These are phyloP conservation scores for Lasioglossum pauxillum DNA, from an alignment of 2,888 invertebrate genomes.

Conservation along the genomic window DNA sequence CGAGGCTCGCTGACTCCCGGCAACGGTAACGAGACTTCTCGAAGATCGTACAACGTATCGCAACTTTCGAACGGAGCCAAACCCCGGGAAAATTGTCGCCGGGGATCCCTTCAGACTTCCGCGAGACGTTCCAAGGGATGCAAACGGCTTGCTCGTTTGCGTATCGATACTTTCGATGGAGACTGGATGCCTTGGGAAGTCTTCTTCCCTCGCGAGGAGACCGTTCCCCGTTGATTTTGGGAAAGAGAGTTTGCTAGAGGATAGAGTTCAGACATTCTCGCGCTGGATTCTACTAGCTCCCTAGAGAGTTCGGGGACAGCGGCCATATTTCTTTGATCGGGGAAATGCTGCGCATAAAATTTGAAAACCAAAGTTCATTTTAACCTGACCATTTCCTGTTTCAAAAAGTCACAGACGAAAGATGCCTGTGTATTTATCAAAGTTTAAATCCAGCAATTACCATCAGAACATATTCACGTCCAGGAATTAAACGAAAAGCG, in stretches of 20 bases:
- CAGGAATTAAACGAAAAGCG: background rate
- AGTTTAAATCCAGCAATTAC: background rate
- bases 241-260: background rate
- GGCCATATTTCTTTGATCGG: background rate
- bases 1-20: background rate
- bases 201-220: background rate
- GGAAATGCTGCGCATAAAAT: background rate
- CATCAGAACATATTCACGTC: background rate
- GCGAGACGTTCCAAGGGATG: background rate
- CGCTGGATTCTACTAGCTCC: background rate
- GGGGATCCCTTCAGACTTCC: background rate
- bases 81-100: background rate
- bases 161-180: conserved; percentile 15
- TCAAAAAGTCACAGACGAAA: background rate
- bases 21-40: background rate
- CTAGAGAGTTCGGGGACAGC: background rate
- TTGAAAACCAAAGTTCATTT: background rate
- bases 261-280: background rate
- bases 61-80: conserved; percentile 7
- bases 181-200: background rate
- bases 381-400: background rate
- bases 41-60: conserved; percentile 21
- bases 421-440: background rate
- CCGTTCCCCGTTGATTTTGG: background rate
- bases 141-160: conserved; percentile 31